Percentiles rank a stretch among this genome's conserved stretches.
These are phyloP conservation scores for Recurvirostra avosetta DNA, from an alignment of 2,113 vertebrate genomes.

Conservation along the genomic window DNA sequence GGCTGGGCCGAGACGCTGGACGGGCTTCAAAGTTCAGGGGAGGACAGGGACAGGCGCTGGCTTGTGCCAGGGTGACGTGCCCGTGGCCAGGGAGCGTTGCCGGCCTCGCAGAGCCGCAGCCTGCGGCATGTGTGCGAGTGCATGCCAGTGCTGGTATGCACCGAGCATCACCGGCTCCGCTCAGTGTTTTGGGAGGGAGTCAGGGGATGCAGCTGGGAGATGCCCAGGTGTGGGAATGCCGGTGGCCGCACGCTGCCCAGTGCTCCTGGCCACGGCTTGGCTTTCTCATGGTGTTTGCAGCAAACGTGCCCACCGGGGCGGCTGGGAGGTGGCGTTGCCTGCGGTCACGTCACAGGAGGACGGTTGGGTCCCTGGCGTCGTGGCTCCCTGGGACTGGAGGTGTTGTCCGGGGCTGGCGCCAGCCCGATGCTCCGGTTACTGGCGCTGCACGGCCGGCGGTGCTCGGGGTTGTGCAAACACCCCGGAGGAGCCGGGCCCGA, in stretches of 20 bases:
- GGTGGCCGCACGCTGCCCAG: accelerated
- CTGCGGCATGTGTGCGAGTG: accelerated
- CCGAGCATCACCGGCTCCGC: neutral
- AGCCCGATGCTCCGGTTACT: neutral
- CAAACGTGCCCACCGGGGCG: accelerated
- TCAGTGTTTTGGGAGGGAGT: neutral
- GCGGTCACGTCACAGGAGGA: neutral
- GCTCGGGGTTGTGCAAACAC: neutral
- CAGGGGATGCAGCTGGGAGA: neutral
- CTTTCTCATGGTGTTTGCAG: neutral
- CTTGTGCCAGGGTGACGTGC: neutral
- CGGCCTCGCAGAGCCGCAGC: neutral
- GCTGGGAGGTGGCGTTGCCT: neutral
- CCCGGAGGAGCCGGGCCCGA: neutral
- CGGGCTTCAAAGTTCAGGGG: neutral
- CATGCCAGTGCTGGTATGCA: accelerated
- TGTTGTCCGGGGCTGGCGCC: neutral
- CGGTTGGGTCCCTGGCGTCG: accelerated
- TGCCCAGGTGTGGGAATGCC: neutral
- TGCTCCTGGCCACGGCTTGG: accelerated
- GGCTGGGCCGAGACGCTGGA: neutral
- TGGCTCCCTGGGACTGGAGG: neutral
- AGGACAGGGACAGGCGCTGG: neutral
- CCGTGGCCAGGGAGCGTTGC: neutral
- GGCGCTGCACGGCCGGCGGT: neutral